These are phyloP conservation scores for Catocala sponsa DNA, from an alignment of 2,888 invertebrate genomes.

Conservation along the genomic window DNA sequence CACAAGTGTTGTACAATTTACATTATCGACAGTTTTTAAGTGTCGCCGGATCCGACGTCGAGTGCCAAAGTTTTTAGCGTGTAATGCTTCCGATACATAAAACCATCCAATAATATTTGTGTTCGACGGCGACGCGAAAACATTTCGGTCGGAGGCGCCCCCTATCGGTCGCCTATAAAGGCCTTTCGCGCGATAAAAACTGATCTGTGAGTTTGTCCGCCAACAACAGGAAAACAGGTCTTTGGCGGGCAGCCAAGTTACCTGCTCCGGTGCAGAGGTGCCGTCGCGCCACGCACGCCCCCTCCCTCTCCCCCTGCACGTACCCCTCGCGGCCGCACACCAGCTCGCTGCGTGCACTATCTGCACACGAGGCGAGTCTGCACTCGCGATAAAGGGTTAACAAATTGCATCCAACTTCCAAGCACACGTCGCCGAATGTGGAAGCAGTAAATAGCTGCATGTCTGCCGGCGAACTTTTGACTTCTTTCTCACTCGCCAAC, in stretches of 20 bases:
- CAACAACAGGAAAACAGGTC: slow-evolving; percentile 87
- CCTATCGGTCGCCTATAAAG: slow-evolving; percentile 86
- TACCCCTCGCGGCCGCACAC: slow-evolving; percentile 37
- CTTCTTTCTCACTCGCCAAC: slow-evolving; percentile 79
- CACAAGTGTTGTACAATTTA: slow-evolving; percentile 54
- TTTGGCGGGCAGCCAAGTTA: slow-evolving; percentile 84
- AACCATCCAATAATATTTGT: slow-evolving; percentile 85
- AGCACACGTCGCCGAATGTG: slow-evolving; percentile 82
- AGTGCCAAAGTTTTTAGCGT: slow-evolving; percentile 84
- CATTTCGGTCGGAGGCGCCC: slow-evolving; percentile 75
- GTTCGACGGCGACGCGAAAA: slow-evolving; percentile 81
- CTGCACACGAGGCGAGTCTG: slow-evolving; percentile 55
- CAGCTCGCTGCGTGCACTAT: slow-evolving; percentile 49
- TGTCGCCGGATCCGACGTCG: slow-evolving; percentile 64
- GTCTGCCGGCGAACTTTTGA: slow-evolving; percentile 81
- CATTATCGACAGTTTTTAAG: slow-evolving; percentile 68
- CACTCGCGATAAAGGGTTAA: slow-evolving; percentile 81
- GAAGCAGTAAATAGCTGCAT: slow-evolving; percentile 82
- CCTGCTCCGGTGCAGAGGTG: slow-evolving; percentile 67
- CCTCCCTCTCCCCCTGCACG: slow-evolving; percentile 19
- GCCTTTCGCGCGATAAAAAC: slow-evolving; percentile 88
- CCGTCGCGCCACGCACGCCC: slow-evolving; percentile 56
- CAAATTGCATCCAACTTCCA: slow-evolving; percentile 83
- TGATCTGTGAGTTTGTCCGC: slow-evolving; percentile 86
- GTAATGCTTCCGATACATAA: slow-evolving; percentile 87